Evolutionary conservation across 2,113 vertebrate genomes (phyloP).

Genomic region (Epinephelus fuscoguttatus): DNA sequence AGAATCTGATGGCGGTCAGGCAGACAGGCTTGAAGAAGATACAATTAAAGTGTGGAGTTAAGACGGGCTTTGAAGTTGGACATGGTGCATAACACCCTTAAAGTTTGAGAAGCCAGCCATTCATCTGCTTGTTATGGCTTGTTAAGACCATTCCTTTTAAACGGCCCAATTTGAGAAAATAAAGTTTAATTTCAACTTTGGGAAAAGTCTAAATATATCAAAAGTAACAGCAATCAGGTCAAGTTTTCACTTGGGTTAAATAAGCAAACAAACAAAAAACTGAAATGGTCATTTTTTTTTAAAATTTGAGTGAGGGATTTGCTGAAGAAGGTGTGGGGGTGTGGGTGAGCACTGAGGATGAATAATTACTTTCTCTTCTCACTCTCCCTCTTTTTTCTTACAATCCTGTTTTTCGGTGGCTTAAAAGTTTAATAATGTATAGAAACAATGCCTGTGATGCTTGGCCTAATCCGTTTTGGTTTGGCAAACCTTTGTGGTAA

Average conservation of each 20-base stretch:
- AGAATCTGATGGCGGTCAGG: slow-evolving; percentile 87
- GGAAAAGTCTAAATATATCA: slow-evolving; percentile 69
- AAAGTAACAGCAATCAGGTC: slow-evolving; percentile 43
- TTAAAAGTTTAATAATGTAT: slow-evolving; percentile 85
- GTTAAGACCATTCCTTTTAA: slow-evolving; percentile 82
- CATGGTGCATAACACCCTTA: slow-evolving; percentile 84
- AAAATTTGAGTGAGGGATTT: slow-evolving; percentile 48
- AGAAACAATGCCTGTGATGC: slow-evolving; percentile 80
- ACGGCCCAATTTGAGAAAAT: slow-evolving; percentile 82
- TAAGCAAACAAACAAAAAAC: slow-evolving; percentile 13
- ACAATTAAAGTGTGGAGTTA: slow-evolving; percentile 90
- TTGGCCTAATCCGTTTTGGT: slow-evolving; percentile 75
- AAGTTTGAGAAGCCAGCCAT: slow-evolving; percentile 78
- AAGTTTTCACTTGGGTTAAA: slow-evolving; percentile 32
- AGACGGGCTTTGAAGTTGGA: slow-evolving; percentile 91
- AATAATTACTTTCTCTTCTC: slow-evolving; percentile 79
- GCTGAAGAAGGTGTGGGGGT: slow-evolving; percentile 45
- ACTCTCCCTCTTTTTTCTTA: slow-evolving; percentile 62
- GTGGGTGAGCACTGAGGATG: slow-evolving; percentile 61
- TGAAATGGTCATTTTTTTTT: slow-evolving; percentile 52
- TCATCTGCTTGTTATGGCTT: slow-evolving; percentile 83
- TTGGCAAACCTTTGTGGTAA: slow-evolving; percentile 70
- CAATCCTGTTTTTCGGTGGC: slow-evolving; percentile 85
- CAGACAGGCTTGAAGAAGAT: slow-evolving; percentile 88
- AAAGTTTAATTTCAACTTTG: slow-evolving; percentile 83